Evolutionary conservation across 2,888 invertebrate species (phyloP).

Genomic region (Tinea pellionella): DNA sequence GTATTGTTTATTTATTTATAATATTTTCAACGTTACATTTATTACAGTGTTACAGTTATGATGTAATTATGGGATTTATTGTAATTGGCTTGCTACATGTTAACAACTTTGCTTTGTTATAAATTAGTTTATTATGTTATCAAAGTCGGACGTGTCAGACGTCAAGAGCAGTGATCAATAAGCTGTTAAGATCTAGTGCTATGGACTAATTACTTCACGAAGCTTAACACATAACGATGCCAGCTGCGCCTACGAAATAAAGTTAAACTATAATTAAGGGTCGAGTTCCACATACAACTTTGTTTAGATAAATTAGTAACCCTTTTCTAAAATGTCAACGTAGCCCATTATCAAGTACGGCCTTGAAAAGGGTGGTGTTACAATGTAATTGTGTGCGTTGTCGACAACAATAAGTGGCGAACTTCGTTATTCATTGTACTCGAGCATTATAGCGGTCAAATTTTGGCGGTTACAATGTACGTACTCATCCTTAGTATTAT

Average conservation of each 20-base stretch:
- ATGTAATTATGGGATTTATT: background rate
- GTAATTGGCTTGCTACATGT: background rate
- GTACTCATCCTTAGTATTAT: too few relatives aligned
- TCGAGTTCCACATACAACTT: constrained; percentile 38
- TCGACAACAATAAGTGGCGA: background rate
- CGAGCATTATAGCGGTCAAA: background rate
- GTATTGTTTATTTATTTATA: too few relatives aligned
- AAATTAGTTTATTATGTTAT: background rate
- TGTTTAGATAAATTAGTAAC: constrained; percentile 64
- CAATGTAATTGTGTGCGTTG: constrained; percentile 3
- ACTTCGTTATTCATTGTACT: constrained; percentile 4
- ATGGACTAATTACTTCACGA: background rate
- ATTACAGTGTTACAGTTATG: too few relatives aligned
- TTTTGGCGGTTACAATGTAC: background rate
- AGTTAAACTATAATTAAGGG: constrained; percentile 64
- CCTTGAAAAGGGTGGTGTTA: constrained; percentile 43
- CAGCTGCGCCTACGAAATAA: constrained; percentile 45
- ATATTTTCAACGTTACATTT: too few relatives aligned
- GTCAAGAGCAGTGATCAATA: background rate
- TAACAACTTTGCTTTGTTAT: background rate
- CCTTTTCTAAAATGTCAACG: constrained; percentile 63
- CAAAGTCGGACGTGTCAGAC: background rate
- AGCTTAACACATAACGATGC: constrained; percentile 14
- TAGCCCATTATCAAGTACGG: constrained; percentile 39
- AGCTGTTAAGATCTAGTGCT: constrained; percentile 1